A percentile compares a stretch with the other conserved stretches of the same genome.
phyloP scores from a whole-genome alignment of 2,888 invertebrate species.

The Eristalis pertinax region DNA sequence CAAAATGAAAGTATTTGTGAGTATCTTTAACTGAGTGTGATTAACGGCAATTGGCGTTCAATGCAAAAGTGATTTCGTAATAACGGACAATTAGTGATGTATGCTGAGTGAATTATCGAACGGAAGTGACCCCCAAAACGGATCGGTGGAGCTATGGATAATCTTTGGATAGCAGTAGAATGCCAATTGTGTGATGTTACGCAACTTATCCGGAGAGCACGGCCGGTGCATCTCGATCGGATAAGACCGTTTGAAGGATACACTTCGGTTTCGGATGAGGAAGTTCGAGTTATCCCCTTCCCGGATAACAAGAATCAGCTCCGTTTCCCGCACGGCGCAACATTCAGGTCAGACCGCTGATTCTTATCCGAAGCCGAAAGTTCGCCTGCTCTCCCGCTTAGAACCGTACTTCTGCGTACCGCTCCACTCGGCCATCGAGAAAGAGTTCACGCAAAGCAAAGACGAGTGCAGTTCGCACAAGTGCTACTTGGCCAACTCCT shows the following conservation, averaged over 20 bases:
- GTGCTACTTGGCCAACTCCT: conserved; percentile 36
- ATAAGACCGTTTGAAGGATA: neutral
- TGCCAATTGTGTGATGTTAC: neutral
- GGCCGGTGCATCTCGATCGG: neutral
- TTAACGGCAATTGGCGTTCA: conserved; percentile 23
- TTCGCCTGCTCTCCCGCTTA: neutral
- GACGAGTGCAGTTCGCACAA: conserved; percentile 10
- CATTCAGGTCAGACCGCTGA: neutral
- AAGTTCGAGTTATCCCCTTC: no score
- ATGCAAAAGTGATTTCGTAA: conserved; percentile 55
- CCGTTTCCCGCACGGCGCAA: no score
- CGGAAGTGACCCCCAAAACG: conserved; percentile 12
- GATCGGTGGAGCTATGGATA: conserved; percentile 48
- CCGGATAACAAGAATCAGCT: no score
- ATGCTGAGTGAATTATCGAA: conserved; percentile 44
- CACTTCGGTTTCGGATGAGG: neutral
- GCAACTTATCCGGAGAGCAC: conserved; percentile 3
- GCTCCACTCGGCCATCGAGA: neutral
- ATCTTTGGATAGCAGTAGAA: neutral
- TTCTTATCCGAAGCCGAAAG: neutral
- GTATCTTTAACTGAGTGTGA: conserved; percentile 75
- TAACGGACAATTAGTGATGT: conserved; percentile 14
- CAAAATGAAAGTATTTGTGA: conserved; percentile 83
- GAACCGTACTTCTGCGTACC: neutral
- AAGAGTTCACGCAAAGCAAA: neutral